Base-by-base conservation (phyloP, 2,113 vertebrate genomes). In the Dinomys branickii region DNA sequence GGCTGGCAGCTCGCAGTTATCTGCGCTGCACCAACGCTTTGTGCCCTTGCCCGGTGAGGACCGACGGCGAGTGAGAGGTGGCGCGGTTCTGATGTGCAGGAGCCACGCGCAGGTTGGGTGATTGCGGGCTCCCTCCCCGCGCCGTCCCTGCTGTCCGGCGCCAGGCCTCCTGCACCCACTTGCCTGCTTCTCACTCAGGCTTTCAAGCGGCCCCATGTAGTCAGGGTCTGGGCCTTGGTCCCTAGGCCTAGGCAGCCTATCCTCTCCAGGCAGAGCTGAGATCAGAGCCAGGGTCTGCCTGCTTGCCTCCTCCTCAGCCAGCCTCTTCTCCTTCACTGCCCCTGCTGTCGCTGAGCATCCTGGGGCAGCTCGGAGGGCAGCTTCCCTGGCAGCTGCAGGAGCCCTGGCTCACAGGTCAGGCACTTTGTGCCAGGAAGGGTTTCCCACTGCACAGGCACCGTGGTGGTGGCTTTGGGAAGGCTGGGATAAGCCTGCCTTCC, bases 21-120 rank as follows among this genome's bases (percentile, higher is more conserved):
- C 59, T 41, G 14, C 94, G 56, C 69, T 44, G 26, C 61, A 59
- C 44, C 59, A 81, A 14, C 58, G 24, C 28, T 69, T 54, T 20
- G 56, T 85, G 24, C 50, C n/a, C 30, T 59, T 67, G 44, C 28
- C 38, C 61, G 44, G 1, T 30, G 54, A 80, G 50, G n/a, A 50
- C 44, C 0, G 44, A 1, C 26, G 59, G 65, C 56, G 33, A 44
- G 35, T 0, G 16, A 56, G 54, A 56, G 73, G 7, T 2, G 1
- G 0, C 16, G 10, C 8, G 30, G 22, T 54, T 41, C 24, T 19
- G 41, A n/a, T 0, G 30, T 67, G 14, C 81, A 90, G 85, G 59
- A 38, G 52, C 80, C 11, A 12, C 5, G 3, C 8, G 0, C 12
- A 26, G 44, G 10, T 24, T 24, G 12, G 67, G 73, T 11, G 33